Base-by-base conservation (phyloP, 2,888 invertebrate genomes). In the Lacanobia oleracea region DNA sequence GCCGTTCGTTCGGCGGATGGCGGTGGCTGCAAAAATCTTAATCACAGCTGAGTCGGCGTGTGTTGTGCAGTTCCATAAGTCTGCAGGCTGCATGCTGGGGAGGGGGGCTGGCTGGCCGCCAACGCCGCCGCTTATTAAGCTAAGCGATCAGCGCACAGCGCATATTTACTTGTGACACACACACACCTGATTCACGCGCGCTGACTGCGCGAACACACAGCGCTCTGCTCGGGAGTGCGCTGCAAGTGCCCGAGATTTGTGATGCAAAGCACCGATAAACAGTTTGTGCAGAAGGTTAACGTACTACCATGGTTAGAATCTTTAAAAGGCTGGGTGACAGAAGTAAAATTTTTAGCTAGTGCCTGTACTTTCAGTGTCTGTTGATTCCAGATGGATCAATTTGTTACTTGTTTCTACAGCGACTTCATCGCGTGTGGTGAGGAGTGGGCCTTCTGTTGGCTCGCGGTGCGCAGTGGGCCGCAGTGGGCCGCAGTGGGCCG, bases 91-190 rank as follows among this genome's bases (percentile, higher is more conserved):
- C 51, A 21, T 2, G 18, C 16, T 0, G 16, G 56, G 63, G 12
- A 9, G 64, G 69, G 67, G 76, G 60, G 5, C 72, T 84, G 84
- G 84, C 84, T 60, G 40, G 12, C 16, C 51, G 85, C 84, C 84
- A 84, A 72, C 77, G 79, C 71, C 70, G 71, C 82, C 82, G 90
- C 90, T 92, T 91, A 92, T 90, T 93, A 92, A 90, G 89, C 90
- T 88, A 83, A 86, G 88, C 88, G 88, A 89, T 88, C 87, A 85
- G 86, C 81, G 86, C 82, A 85, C 84, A 85, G 86, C 83, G 86
- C 85, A 86, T 87, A 86, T 87, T 86, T 85, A 85, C 83, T 83
- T 64, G 74, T 48, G 50, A 70, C 74, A 73, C 67, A 66, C 69
- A 76, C 75, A 64, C 51, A 67, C 65, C 65, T 80, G 72, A 70